phyloP scores from a whole-genome alignment of 2,888 invertebrate genomes.

The Andrena hattorfiana region DNA sequence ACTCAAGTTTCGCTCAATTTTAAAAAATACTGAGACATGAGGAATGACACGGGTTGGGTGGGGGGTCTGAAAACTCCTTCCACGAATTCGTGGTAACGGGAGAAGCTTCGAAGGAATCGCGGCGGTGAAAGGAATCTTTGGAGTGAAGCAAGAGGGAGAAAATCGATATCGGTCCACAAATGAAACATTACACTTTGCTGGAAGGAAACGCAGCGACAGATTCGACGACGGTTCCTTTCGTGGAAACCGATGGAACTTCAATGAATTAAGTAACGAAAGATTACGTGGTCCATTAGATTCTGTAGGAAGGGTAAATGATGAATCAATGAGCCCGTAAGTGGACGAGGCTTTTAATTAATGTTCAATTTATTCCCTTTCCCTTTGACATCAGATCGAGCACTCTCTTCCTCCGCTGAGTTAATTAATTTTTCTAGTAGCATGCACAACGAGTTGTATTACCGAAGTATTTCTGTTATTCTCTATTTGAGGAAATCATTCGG shows the following conservation, averaged over 20 bases:
- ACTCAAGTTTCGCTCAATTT: constrained; percentile 24
- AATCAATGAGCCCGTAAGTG: constrained; percentile 17
- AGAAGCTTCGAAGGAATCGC: background rate
- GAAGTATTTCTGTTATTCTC: too few relatives aligned
- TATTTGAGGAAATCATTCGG: too few relatives aligned
- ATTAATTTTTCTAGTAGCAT: constrained; percentile 9
- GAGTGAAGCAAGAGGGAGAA: background rate
- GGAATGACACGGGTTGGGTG: background rate
- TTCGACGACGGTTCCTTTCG: constrained; percentile 16
- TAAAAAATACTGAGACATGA: constrained; percentile 20
- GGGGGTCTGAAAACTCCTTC: background rate
- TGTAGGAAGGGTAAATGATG: constrained; percentile 12
- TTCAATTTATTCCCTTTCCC: constrained; percentile 15
- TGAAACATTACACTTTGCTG: constrained; percentile 21
- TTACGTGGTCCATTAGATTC: constrained; percentile 2
- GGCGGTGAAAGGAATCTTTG: background rate
- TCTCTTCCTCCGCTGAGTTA: background rate
- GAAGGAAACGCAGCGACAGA: constrained; percentile 1
- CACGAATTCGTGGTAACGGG: constrained; percentile 12
- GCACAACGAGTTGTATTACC: background rate
- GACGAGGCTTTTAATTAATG: constrained; percentile 26
- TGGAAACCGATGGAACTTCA: constrained; percentile 14
- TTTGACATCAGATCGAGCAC: constrained; percentile 3
- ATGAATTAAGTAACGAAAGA: constrained; percentile 37
- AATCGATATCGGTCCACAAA: constrained; percentile 14